A percentile compares a stretch with the other conserved stretches of the same genome.
These are phyloP conservation scores for Synergus umbraculus DNA, from an alignment of 2,888 invertebrate species.

Conservation along the genomic window DNA sequence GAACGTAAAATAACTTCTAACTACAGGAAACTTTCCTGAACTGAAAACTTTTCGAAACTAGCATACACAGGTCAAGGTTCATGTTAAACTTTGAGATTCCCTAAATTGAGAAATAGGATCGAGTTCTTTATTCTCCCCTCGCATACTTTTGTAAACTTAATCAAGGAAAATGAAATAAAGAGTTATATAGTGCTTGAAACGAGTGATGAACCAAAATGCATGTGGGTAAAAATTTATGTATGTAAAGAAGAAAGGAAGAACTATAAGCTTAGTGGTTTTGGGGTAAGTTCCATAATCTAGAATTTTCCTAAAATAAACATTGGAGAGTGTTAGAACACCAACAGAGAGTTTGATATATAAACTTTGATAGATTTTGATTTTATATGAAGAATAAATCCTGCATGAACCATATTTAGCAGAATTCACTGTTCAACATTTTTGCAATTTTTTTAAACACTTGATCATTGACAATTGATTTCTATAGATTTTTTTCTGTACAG, in stretches of 20 bases:
- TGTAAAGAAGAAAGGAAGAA: not conserved
- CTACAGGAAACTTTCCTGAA: slow-evolving; percentile 1
- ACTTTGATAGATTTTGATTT: not conserved
- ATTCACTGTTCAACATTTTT: too few relatives aligned
- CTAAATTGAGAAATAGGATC: not conserved
- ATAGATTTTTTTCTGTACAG: too few relatives aligned
- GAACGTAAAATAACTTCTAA: not conserved
- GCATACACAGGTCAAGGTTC: slow-evolving; percentile 25
- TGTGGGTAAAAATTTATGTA: not conserved
- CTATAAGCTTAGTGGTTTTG: not conserved
- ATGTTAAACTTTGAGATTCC: slow-evolving; percentile 7
- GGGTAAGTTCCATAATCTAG: not conserved
- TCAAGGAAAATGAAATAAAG: not conserved
- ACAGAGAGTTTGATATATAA: not conserved
- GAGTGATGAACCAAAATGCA: not conserved
- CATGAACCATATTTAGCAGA: not conserved
- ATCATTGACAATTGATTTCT: too few relatives aligned
- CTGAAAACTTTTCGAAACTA: slow-evolving; percentile 26
- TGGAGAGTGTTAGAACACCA: too few relatives aligned
- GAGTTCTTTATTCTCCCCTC: not conserved
- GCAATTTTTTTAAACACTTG: too few relatives aligned
- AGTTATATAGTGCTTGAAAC: not conserved
- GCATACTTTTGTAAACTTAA: too few relatives aligned
- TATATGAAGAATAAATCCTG: not conserved
- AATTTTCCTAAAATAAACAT: not conserved